Percentiles rank a stretch among this genome's conserved stretches.
These are phyloP conservation scores for Oligia strigilis DNA, from an alignment of 2,888 invertebrate species.

Conservation along the genomic window DNA sequence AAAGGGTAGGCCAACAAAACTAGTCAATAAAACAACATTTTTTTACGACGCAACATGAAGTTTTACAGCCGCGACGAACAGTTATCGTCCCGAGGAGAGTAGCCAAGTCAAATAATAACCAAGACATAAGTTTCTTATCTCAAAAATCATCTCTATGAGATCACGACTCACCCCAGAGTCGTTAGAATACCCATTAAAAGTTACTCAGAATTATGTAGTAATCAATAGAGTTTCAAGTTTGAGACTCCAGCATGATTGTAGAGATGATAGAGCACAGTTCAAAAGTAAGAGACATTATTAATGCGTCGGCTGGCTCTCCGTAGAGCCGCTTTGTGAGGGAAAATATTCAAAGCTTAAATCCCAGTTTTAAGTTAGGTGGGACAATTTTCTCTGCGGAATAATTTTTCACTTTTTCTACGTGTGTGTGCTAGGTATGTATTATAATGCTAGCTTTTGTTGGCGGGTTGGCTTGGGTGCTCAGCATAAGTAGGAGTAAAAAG, in stretches of 20 bases:
- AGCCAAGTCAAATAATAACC: constrained; percentile 63
- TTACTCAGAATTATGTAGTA: constrained; percentile 57
- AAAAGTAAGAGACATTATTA: constrained; percentile 59
- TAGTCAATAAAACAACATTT: constrained; percentile 61
- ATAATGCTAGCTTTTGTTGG: constrained; percentile 31
- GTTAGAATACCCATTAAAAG: constrained; percentile 64
- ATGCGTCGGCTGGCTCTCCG: constrained; percentile 51
- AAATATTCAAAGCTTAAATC: constrained; percentile 58
- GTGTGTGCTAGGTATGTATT: constrained; percentile 16
- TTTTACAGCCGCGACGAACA: constrained; percentile 55
- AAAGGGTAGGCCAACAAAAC: constrained; percentile 42
- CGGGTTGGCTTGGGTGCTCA: constrained; percentile 10
- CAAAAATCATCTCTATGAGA: constrained; percentile 53
- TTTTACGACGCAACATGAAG: constrained; percentile 63
- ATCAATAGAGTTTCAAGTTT: constrained; percentile 55
- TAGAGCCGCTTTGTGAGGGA: constrained; percentile 43
- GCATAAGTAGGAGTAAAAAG: constrained; percentile 20
- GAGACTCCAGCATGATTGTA: constrained; percentile 22
- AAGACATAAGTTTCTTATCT: constrained; percentile 63
- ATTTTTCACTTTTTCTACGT: constrained; percentile 46
- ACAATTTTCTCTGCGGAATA: constrained; percentile 46
- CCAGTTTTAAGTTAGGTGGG: constrained; percentile 45
- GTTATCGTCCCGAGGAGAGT: constrained; percentile 38
- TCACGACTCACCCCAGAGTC: constrained; percentile 47
- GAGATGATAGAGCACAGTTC: constrained; percentile 59